These are phyloP conservation scores for Esperia sulphurella DNA, from an alignment of 2,888 invertebrate genomes.

Conservation along the genomic window DNA sequence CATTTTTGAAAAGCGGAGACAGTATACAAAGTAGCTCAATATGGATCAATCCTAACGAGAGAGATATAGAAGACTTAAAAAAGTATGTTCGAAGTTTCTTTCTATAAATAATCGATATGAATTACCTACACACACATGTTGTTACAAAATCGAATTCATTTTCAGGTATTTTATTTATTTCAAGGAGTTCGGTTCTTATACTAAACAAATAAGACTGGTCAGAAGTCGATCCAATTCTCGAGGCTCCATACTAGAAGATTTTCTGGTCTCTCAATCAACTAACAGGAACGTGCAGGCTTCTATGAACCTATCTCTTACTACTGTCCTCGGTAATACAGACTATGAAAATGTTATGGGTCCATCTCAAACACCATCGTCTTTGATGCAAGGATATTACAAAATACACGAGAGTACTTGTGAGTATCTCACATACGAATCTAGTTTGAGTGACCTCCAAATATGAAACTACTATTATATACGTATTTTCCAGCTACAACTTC, in stretches of 20 bases:
- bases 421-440: slow-evolving; percentile 21
- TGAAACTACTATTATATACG: background rate
- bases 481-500: slow-evolving; percentile 51
- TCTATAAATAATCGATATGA: background rate
- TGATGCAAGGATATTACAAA: slow-evolving; percentile 47
- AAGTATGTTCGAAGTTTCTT: slow-evolving; percentile 44
- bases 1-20: slow-evolving; percentile 45
- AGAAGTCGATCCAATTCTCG: slow-evolving; percentile 69
- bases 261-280: slow-evolving; percentile 36
- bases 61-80: slow-evolving; percentile 77
- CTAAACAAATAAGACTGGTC: slow-evolving; percentile 65
- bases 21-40: slow-evolving; percentile 53
- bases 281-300: background rate
- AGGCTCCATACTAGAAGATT: slow-evolving; percentile 68
- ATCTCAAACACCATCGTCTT: slow-evolving; percentile 32
- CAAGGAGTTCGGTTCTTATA: slow-evolving; percentile 75
- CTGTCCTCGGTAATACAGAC: slow-evolving; percentile 46
- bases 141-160: slow-evolving; percentile 10
- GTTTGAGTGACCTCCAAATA: background rate
- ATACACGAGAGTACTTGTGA: slow-evolving; percentile 63
- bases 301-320: slow-evolving; percentile 43
- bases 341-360: slow-evolving; percentile 39
- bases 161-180: slow-evolving; percentile 78
- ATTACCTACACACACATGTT: background rate
- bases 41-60: slow-evolving; percentile 71